Evolutionary conservation across 2,113 vertebrate genomes (phyloP), one percentile per base, ranked within the genome.

Genomic region (Hepsetus odoe): DNA sequence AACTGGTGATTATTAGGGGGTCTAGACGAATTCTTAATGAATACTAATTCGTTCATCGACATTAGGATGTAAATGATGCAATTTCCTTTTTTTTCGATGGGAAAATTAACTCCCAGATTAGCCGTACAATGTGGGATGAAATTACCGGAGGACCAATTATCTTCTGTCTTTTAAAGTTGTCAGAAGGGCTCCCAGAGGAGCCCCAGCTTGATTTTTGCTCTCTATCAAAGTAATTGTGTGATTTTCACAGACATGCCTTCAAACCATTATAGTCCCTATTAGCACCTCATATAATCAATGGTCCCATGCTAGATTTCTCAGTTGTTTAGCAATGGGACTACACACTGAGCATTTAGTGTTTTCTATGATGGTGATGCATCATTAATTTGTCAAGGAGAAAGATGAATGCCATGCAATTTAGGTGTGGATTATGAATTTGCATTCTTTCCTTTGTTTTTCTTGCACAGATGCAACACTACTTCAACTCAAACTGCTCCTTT

Each of bases 401-500:
- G 71, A 42, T 58, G 38, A 79, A 66, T 16, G 72, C 9, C n/a
- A 49, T 65, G 24, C 24, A 51, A 70, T 77, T 62, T 24, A 38
- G 28, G 72, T 65, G 42, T 51, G 22, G 28, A 51, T 65, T 65
- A 51, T 62, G 61, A 20, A 65, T 53, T 66, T 66, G 8, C 53
- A 32, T n/a, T 28, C 13, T 49, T 51, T 28, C 33, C 30, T 24
- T 38, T 64, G 26, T 71, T 32, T 40, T 40, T 28, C 3, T 35
- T 53, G 61, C 87, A 88, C 89, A 99, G 98, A 94, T 95, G 89
- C 94, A 98, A 85, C 95, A 97, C 94, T 99, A 98, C 90, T 98
- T 97, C 93, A 98, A 99, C 92, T 95, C 98, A 92, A 99, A 99
- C 92, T 99, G 98, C 88, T 99, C 98, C 85, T 99, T 99, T 92